Evolutionary conservation across 1,140 invertebrate genomes (phyloP).

Genomic region (Pseudomyrmex concolor): DNA sequence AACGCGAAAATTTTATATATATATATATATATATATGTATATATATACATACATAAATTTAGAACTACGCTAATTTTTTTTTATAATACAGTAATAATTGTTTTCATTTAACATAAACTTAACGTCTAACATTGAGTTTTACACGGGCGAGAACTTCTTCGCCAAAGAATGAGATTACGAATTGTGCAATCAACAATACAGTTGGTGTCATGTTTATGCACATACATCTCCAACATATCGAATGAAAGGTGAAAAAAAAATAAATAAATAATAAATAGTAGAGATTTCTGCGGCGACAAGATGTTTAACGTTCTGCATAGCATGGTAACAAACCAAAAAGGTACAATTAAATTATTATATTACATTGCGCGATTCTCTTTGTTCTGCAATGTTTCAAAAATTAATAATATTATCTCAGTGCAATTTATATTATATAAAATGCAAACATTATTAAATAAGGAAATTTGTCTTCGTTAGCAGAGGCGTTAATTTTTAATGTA

Average conservation of each 20-base stretch:
- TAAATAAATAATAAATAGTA: slow-evolving; percentile 83
- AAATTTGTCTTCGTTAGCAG: slow-evolving; percentile 34
- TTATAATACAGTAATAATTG: neutral
- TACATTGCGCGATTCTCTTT: slow-evolving; percentile 38
- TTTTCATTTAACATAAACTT: slow-evolving; percentile 38
- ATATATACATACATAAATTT: no score
- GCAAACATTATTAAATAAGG: slow-evolving; percentile 23
- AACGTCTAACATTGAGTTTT: slow-evolving; percentile 62
- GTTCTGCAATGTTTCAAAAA: slow-evolving; percentile 29
- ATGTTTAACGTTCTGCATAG: slow-evolving; percentile 49
- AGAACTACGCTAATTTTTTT: neutral
- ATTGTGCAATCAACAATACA: slow-evolving; percentile 60
- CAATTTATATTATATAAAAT: neutral
- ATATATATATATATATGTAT: neutral
- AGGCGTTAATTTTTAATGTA: slow-evolving; percentile 52
- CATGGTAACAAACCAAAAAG: slow-evolving; percentile 59
- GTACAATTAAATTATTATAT: slow-evolving; percentile 41
- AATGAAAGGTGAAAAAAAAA: slow-evolving; percentile 61
- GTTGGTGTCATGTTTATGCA: slow-evolving; percentile 44
- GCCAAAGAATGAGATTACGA: slow-evolving; percentile 63
- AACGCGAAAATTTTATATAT: slow-evolving; percentile 28
- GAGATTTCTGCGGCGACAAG: slow-evolving; percentile 71
- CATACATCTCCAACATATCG: slow-evolving; percentile 53
- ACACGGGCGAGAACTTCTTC: slow-evolving; percentile 48
- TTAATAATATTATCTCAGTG: slow-evolving; percentile 23